These are phyloP conservation scores for Caenorhabditis wallacei DNA, from an alignment of 2,888 invertebrate genomes.

Conservation along the genomic window DNA sequence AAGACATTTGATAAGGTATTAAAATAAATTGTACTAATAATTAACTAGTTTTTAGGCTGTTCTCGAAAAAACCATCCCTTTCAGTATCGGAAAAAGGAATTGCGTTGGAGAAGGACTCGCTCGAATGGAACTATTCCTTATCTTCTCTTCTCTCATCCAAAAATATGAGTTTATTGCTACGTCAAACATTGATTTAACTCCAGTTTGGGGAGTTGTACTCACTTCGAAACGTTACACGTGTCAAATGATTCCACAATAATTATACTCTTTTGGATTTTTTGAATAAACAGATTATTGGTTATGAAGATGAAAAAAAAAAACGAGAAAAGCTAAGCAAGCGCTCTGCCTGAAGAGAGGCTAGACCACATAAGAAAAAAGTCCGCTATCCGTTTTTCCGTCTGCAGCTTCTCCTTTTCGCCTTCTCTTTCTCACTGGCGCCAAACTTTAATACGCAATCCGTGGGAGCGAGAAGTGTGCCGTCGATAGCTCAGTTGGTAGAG, in stretches of 20 bases:
- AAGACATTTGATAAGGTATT: conserved; percentile 64
- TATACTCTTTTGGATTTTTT: no score
- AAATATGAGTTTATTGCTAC: conserved; percentile 59
- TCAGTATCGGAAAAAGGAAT: conserved; percentile 71
- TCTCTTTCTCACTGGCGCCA: not conserved
- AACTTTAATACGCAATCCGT: no score
- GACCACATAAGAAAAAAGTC: no score
- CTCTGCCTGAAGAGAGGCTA: no score
- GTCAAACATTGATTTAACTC: conserved; percentile 49
- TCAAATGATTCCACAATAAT: conserved; percentile 32
- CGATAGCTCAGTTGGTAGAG: conserved; percentile 77
- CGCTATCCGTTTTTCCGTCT: not conserved
- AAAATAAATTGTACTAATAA: not conserved
- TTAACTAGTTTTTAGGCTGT: conserved; percentile 56
- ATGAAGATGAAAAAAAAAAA: not conserved
- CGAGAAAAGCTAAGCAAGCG: no score
- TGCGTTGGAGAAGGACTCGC: conserved; percentile 75
- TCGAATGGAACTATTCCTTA: conserved; percentile 69
- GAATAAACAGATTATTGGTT: no score
- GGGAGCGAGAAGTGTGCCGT: conserved; percentile 41
- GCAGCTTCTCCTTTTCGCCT: not conserved
- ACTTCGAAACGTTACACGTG: conserved; percentile 55
- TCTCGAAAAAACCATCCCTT: conserved; percentile 67
- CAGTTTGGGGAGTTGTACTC: conserved; percentile 59
- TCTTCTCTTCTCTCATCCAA: conserved; percentile 58